Percentiles rank a stretch among this genome's conserved stretches.
Evolutionary conservation across 2,113 vertebrate genomes (phyloP).

Genomic region (Anser brachyrhynchus): DNA sequence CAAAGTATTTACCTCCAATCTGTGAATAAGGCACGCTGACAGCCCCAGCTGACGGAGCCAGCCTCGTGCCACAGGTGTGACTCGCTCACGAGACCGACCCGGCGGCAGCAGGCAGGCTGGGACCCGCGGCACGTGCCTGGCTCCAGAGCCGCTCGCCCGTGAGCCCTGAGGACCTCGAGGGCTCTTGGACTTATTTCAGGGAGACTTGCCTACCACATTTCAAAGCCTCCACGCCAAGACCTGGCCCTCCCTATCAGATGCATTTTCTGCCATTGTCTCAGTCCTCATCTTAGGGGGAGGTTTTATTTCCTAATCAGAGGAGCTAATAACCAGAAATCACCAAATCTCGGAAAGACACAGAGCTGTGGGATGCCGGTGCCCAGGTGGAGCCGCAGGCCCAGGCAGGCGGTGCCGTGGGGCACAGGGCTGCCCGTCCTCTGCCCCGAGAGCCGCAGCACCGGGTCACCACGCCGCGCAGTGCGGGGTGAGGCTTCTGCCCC

Average conservation of each 20-base stretch:
- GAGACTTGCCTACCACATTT: background rate
- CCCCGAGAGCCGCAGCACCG: background rate
- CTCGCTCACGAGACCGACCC: background rate
- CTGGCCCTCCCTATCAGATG: background rate
- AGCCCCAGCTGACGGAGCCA: background rate
- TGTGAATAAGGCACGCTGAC: background rate
- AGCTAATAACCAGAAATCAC: background rate
- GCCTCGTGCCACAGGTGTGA: accelerated
- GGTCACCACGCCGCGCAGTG: accelerated
- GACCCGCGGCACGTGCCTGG: too few relatives aligned
- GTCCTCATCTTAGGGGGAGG: background rate
- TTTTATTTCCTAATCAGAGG: background rate
- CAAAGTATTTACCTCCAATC: background rate
- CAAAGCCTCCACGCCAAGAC: background rate
- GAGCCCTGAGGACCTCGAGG: background rate
- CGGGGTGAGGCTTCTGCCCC: too few relatives aligned
- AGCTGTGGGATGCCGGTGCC: background rate
- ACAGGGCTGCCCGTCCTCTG: background rate
- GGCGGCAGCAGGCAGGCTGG: background rate
- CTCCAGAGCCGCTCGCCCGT: too few relatives aligned
- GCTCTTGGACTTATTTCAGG: background rate
- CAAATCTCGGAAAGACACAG: background rate
- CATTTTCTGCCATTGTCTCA: background rate
- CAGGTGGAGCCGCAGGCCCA: background rate
- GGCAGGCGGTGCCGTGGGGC: background rate